Conservation (phyloP, 2,888 invertebrate genomes). For the Seira sanloemensis region DNA sequence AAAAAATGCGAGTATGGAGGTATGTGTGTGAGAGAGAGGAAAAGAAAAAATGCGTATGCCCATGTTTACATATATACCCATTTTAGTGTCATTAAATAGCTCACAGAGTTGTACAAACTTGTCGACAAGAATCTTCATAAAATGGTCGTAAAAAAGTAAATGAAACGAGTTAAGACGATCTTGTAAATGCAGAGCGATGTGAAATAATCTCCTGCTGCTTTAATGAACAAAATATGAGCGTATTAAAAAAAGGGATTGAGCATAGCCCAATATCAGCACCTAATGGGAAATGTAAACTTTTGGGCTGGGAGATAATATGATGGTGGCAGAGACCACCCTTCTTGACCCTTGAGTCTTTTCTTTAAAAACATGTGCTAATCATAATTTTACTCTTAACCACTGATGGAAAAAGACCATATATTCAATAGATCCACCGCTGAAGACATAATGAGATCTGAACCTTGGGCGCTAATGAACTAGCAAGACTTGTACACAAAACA, state of each 20-base stretch:
- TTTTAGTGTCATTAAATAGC: background rate
- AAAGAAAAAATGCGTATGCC: slow-evolving; percentile 11
- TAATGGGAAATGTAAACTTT: slow-evolving; percentile 62
- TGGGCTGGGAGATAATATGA: slow-evolving; percentile 15
- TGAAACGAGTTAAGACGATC: slow-evolving; percentile 63
- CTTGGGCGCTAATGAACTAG: slow-evolving; percentile 35
- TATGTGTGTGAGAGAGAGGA: too few species aligned
- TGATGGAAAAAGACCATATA: background rate
- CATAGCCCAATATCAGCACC: slow-evolving; percentile 60
- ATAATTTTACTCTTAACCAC: background rate
- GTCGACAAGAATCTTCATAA: slow-evolving; percentile 51
- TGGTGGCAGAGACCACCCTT: slow-evolving; percentile 58
- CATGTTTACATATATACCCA: background rate
- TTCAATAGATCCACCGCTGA: background rate
- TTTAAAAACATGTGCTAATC: background rate
- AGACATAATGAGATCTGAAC: slow-evolving; percentile 6
- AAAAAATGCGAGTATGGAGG: background rate
- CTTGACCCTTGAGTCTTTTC: slow-evolving; percentile 48
- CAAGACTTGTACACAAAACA: background rate
- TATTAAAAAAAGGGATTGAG: slow-evolving; percentile 51
- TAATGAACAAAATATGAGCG: slow-evolving; percentile 63
- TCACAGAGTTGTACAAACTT: background rate
- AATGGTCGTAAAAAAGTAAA: slow-evolving; percentile 59
- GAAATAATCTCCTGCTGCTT: slow-evolving; percentile 61
- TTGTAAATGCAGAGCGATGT: slow-evolving; percentile 40